Percentiles rank a stretch among this genome's conserved stretches.
These are phyloP conservation scores for Aethina tumida DNA, from an alignment of 1,140 invertebrate species.

Conservation along the genomic window DNA sequence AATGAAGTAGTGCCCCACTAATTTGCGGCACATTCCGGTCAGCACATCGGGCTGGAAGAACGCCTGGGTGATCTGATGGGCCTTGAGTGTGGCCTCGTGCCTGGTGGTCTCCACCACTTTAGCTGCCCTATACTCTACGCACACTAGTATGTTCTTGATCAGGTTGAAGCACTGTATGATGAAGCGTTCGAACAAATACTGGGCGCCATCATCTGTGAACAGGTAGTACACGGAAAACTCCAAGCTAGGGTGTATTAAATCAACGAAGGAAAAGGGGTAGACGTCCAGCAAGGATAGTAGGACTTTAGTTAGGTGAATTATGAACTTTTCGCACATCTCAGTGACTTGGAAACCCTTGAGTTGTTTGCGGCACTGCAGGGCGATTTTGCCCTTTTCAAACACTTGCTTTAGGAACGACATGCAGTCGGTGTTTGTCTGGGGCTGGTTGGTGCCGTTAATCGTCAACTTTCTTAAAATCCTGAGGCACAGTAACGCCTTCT, in stretches of 20 bases:
- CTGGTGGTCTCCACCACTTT: conserved; percentile 47
- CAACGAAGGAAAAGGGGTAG: conserved; percentile 69
- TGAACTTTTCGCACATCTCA: conserved; percentile 67
- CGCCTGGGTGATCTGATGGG: conserved; percentile 54
- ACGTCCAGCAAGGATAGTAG: conserved; percentile 61
- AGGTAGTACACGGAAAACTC: conserved; percentile 78
- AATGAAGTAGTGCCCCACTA: conserved; percentile 83
- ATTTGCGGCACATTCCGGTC: conserved; percentile 68
- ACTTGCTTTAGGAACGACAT: conserved; percentile 68
- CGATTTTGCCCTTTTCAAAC: conserved; percentile 64
- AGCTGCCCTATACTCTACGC: conserved; percentile 58
- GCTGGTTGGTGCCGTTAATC: conserved; percentile 69
- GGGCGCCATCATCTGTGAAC: conserved; percentile 69
- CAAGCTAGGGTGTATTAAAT: conserved; percentile 65
- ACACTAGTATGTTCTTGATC: conserved; percentile 72
- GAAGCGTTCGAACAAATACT: conserved; percentile 71
- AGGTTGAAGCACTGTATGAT: conserved; percentile 83
- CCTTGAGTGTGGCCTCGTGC: conserved; percentile 41
- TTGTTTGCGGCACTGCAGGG: conserved; percentile 67
- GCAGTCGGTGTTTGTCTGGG: conserved; percentile 60
- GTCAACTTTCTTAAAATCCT: conserved; percentile 75
- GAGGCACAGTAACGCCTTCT: conserved; percentile 66
- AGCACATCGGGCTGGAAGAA: conserved; percentile 64
- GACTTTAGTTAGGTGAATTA: conserved; percentile 70
- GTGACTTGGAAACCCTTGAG: conserved; percentile 49